A percentile compares a stretch with the other conserved stretches of the same genome.
These are phyloP conservation scores for Osmoderma eremita DNA, from an alignment of 2,888 invertebrate genomes.

Conservation along the genomic window DNA sequence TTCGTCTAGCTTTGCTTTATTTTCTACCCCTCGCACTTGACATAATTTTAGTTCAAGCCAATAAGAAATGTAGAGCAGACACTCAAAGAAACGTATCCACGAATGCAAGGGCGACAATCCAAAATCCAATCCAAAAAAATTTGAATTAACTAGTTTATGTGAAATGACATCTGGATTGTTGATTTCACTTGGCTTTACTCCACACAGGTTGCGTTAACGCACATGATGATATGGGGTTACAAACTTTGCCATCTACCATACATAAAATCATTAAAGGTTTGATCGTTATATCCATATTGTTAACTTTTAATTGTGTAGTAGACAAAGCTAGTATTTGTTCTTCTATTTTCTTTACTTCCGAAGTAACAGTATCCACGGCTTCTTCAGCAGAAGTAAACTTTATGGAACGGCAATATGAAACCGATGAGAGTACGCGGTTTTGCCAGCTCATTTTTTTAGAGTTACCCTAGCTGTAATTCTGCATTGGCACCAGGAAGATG, in stretches of 20 bases:
- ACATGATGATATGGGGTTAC: conserved; percentile 14
- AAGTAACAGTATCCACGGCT: neutral
- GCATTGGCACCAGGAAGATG: conserved; percentile 10
- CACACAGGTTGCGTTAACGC: conserved; percentile 11
- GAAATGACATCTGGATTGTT: too few species aligned
- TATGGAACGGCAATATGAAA: neutral
- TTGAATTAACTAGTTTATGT: too few species aligned
- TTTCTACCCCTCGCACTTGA: too few species aligned
- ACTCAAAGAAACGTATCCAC: too few species aligned
- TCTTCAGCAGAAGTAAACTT: conserved; percentile 1
- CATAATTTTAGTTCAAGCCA: too few species aligned
- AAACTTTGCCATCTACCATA: conserved; percentile 25
- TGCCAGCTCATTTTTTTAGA: conserved; percentile 19
- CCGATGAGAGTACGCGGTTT: conserved; percentile 2
- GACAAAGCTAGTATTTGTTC: neutral
- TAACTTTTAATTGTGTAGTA: neutral
- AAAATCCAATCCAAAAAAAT: too few species aligned
- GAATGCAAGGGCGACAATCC: too few species aligned
- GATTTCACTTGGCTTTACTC: conserved; percentile 2
- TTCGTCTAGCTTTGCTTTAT: neutral
- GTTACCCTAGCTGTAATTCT: conserved; percentile 1
- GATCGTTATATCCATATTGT: neutral
- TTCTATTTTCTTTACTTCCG: too few species aligned
- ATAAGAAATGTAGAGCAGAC: too few species aligned
- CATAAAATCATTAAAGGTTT: conserved; percentile 5